Conservation (phyloP, 2,797 vertebrate genomes). For the Darevskia mixta region DNA sequence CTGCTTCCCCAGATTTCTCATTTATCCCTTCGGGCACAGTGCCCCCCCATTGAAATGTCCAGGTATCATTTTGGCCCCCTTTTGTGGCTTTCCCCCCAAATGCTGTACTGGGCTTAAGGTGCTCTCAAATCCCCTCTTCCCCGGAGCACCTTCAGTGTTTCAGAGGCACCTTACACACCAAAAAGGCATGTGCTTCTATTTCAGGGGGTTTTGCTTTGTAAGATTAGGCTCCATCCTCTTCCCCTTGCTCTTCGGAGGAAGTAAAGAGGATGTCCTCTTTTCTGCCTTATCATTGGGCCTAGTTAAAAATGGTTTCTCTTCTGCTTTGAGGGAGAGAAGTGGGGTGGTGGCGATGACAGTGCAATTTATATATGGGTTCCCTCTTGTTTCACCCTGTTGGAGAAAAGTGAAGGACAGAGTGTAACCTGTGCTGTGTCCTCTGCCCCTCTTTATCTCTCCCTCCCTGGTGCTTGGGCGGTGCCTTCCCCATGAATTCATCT, state of each 20-base stretch:
- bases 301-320: background rate
- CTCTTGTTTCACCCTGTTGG: background rate
- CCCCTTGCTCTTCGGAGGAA: too few relatives aligned
- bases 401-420: background rate
- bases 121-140: too few relatives aligned
- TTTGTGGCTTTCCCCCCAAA: too few relatives aligned
- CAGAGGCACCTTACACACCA: background rate
- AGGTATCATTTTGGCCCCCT: background rate
- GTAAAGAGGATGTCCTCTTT: background rate
- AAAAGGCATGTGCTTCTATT: background rate
- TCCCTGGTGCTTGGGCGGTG: slow-evolving; percentile 64
- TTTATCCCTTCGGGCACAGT: background rate
- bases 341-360: background rate
- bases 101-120: background rate
- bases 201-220: background rate
- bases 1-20: background rate
- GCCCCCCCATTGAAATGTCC: background rate
- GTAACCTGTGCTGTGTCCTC: too few relatives aligned
- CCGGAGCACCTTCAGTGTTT: background rate
- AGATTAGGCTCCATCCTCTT: background rate
- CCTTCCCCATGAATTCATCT: slow-evolving; percentile 52
- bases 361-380: background rate
- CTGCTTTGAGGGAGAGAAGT: background rate
- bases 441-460: background rate
- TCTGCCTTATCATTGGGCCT: slow-evolving; percentile 15